Percentiles rank a stretch among this genome's conserved stretches.
Conservation (phyloP, 2,888 invertebrate species). For the Ennomos erosarius region DNA sequence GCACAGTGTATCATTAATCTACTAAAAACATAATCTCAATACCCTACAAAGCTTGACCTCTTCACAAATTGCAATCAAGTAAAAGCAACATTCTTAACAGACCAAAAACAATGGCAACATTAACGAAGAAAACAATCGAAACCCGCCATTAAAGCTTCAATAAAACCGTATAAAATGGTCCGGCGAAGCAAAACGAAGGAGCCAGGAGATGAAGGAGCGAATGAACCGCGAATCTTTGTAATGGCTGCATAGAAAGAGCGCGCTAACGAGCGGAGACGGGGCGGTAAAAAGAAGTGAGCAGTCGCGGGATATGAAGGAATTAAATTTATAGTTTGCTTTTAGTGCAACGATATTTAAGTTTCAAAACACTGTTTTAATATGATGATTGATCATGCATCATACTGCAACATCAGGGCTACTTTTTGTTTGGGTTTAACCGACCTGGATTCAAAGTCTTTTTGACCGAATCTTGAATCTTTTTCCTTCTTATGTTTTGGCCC, state of each 20-base stretch:
- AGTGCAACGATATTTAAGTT: too few species aligned
- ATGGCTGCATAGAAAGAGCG: slow-evolving; percentile 65
- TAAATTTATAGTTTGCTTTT: too few species aligned
- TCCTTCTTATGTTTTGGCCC: too few species aligned
- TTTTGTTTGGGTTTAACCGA: too few species aligned
- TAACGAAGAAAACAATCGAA: slow-evolving; percentile 21
- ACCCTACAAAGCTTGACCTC: too few species aligned
- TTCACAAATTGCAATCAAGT: neutral
- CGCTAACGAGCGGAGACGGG: slow-evolving; percentile 57
- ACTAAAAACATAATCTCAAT: too few species aligned
- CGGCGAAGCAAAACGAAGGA: slow-evolving; percentile 4
- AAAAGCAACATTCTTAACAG: slow-evolving; percentile 14
- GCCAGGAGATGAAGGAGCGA: slow-evolving; percentile 36
- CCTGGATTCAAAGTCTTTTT: too few species aligned
- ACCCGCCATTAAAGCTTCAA: slow-evolving; percentile 20
- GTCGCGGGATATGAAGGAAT: slow-evolving; percentile 32
- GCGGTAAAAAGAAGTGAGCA: slow-evolving; percentile 16
- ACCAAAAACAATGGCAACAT: slow-evolving; percentile 8
- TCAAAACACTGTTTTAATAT: too few species aligned
- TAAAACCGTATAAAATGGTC: slow-evolving; percentile 17
- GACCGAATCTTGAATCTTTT: too few species aligned
- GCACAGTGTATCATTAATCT: too few species aligned
- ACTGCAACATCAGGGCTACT: too few species aligned
- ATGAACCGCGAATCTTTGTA: slow-evolving; percentile 62
- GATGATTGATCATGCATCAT: too few species aligned